Percentiles rank a stretch among this genome's conserved stretches.
Conservation (phyloP, 2,113 vertebrate species). For the Cyanocitta stelleri region DNA sequence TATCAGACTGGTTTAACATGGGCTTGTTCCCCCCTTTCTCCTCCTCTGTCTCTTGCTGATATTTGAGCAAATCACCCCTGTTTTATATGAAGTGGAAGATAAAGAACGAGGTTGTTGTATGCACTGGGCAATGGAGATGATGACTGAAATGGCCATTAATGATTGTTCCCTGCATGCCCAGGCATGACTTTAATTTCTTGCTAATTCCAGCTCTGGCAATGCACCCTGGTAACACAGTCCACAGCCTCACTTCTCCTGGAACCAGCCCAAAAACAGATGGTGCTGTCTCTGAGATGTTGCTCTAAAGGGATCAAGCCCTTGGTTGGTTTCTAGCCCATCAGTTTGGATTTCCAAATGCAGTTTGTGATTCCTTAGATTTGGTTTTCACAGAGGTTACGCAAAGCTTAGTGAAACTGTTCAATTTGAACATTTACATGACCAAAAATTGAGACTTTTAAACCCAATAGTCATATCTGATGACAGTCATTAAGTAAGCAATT, state of each 20-base stretch:
- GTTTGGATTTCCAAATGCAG: neutral
- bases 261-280: neutral
- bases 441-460: neutral
- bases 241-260: neutral
- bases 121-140: neutral
- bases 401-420: neutral
- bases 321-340: neutral
- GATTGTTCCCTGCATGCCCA: neutral
- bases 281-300: neutral
- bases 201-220: neutral
- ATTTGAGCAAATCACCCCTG: neutral
- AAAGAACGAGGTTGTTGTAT: neutral
- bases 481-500: neutral
- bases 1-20: neutral
- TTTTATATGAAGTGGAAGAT: neutral
- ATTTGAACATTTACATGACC: neutral
- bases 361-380: neutral
- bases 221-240: too few species aligned
- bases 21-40: neutral
- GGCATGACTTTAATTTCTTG: neutral
- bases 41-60: neutral
- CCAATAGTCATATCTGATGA: fast-evolving
- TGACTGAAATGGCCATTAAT: neutral
- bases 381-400: neutral
- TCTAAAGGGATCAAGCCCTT: neutral